Evolutionary conservation across 2,888 invertebrate genomes (phyloP), one percentile per base, ranked within the genome.

Genomic region (Tenthredo distinguenda): DNA sequence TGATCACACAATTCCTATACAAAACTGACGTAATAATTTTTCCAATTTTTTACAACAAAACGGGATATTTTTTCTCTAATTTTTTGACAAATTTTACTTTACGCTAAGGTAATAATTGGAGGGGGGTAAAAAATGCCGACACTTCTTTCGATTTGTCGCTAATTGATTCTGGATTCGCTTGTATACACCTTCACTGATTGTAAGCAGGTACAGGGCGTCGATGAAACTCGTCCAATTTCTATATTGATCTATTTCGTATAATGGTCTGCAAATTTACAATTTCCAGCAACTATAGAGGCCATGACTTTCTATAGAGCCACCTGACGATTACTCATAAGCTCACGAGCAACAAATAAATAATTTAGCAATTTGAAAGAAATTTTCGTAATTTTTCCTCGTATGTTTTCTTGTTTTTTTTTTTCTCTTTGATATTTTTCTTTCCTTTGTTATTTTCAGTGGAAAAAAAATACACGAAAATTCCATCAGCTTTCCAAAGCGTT

Each of bases 241-340:
- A 47, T 55, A 31, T 26, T 50, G 4, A 47, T 18, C 77, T 34
- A 50, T 26, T 21, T 74, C 43, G 21, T 40, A 55, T 50, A 62
- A 37, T 81, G 62, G 62, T 81, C 62, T 62, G 62, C 81, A 81
- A 81, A 81, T 62, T 81, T 62, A 62, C 81, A 62, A 81, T 81
- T 40, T 81, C 18, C 18, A 37, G 58, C 21, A 77, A n/a, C 50
- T 50, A 26, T 77, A 77, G 40, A 74, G 74, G 74, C 74, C 74
- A 74, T 47, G 34, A 77, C n/a, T 34, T 15, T 34, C 26, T 50
- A 55, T 50, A 31, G 31, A 74, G 21, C 74, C n/a, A 47, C 6
- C 43, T 21, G 40, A 74, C 81, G 40, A 81, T 62, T 81, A 37
- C 43, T 37, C 21, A 26, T 50, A 81, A 62, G 81, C 81, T 81